Base-by-base conservation (phyloP, 2,888 invertebrate genomes). In the Coremacera marginata region DNA sequence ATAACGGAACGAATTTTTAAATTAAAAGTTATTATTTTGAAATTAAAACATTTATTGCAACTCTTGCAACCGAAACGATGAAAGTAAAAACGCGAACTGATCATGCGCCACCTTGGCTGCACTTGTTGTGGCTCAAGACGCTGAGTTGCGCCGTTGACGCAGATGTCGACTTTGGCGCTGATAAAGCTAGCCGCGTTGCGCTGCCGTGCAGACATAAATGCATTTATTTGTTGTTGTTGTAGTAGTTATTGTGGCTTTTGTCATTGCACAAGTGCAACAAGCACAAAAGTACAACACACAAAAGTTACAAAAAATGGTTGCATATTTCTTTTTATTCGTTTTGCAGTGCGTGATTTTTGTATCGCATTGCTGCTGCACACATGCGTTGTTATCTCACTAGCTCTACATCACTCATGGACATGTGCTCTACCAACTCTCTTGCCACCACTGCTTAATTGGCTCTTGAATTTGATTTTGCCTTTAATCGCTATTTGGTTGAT, bases 71-170 rank as follows among this genome's bases (percentile, higher is more conserved):
- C 86, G 85, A 81, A 84, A 84, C 85, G 85, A 89, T 88, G 89
- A 88, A 89, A 88, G 89, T 88, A 88, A 88, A 88, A 88, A 86
- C 86, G 85, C 88, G 89, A 86, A 88, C 89, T 88, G 88, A 88
- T 86, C 88, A 86, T 75, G 80, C 80, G 79, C 80, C 68, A 31
- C 75, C 57, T n/a, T 70, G 75, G 25, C 74, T 19, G 62, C 55
- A 68, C 57, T 51, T 68, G 68, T 76, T 76, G 55, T 27, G 65
- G 14, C 57, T 67, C 60, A 19, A 34, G 44, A 52, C 52, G 68
- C 25, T 16, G 68, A 25, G n/a, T 19, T 9, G 16, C 14, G 67
- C n/a, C 51, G 14, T 14, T 19, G 25, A n/a, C 49, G 68, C 22
- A 19, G 70, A 3, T 16, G 55, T 25, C 22, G 37, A 11, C 34